phyloP scores from a whole-genome alignment of 2,797 vertebrate species.

The Semaprochilodus insignis region DNA sequence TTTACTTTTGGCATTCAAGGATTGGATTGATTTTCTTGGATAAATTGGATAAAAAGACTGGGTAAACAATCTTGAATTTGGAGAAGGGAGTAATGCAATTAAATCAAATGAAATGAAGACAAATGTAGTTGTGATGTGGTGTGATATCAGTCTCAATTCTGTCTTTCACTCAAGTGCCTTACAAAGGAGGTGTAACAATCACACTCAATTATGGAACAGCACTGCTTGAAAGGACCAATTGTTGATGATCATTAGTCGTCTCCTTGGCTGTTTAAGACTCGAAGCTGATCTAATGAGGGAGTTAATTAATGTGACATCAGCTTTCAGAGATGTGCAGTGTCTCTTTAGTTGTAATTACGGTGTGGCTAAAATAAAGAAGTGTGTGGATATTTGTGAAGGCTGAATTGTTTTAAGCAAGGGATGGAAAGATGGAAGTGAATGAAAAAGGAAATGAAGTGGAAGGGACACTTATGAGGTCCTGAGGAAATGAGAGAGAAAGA shows the following conservation, averaged over 20 bases:
- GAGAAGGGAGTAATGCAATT: neutral
- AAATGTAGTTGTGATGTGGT: neutral
- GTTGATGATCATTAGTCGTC: constrained; percentile 33
- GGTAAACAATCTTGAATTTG: neutral
- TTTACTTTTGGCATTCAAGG: neutral
- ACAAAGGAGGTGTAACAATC: constrained; percentile 24
- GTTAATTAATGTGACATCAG: constrained; percentile 47
- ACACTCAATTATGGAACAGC: constrained; percentile 31
- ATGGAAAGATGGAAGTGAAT: neutral
- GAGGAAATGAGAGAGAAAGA: neutral
- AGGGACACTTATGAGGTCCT: neutral
- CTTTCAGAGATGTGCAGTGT: constrained; percentile 28
- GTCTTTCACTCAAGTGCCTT: neutral
- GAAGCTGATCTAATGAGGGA: constrained; percentile 37
- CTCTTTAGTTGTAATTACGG: constrained; percentile 20
- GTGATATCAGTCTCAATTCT: neutral
- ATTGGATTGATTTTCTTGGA: neutral
- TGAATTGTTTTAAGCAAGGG: constrained; percentile 15
- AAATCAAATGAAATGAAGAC: neutral
- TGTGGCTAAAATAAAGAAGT: neutral
- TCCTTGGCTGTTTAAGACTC: constrained; percentile 18
- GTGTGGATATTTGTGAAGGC: constrained; percentile 6
- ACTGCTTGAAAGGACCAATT: constrained; percentile 42
- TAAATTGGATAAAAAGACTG: neutral
- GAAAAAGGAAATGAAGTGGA: neutral